Base-by-base conservation (phyloP, 2,888 invertebrate species). In the Apodemia mormo region DNA sequence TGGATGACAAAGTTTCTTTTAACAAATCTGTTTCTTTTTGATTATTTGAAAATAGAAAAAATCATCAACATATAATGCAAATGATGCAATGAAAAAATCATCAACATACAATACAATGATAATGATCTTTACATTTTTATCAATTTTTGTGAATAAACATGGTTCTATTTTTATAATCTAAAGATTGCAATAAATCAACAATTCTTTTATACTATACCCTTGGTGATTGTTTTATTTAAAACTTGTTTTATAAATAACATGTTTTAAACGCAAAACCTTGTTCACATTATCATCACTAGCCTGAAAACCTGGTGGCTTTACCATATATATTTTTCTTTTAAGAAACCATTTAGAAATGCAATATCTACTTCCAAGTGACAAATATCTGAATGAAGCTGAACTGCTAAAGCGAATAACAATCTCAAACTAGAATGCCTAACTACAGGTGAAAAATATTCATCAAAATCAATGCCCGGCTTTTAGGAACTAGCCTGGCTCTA, bases 301-400 rank as follows among this genome's bases (percentile, higher is more conserved):
- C 29, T 68, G 49, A 45, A 68, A 68, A 68, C 43, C 58, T 64
- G 64, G 64, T 64, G 68, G 68, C 7, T 68, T 68, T 33, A 49
- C 29, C 68, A 73, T 71, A 33, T 70, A 73, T n/a, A 70, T n/a
- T 61, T 67, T 68, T 73, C 68, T 66, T 61, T 65, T 30, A 73
- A 68, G 49, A 65, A 70, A 49, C 73, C 71, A 71, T 71, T 73
- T 52, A 71, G 49, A 68, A 73, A 71, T 58, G 73, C 70, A 70
- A 70, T 73, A 65, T 52, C 40, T 12, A 73, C 68, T 45, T 73
- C 73, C 43, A 73, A 67, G 37, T 73, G 71, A 56, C n/a, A 54
- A 54, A 54, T 54, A 22, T 54, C n/a, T 5, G 22, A 22, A 5
- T 54, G 54, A n/a, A 54, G 54, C 22, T 54, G 54, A 54, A 54